Conservation (phyloP, 1,140 invertebrate genomes). For the Hyphantria cunea region DNA sequence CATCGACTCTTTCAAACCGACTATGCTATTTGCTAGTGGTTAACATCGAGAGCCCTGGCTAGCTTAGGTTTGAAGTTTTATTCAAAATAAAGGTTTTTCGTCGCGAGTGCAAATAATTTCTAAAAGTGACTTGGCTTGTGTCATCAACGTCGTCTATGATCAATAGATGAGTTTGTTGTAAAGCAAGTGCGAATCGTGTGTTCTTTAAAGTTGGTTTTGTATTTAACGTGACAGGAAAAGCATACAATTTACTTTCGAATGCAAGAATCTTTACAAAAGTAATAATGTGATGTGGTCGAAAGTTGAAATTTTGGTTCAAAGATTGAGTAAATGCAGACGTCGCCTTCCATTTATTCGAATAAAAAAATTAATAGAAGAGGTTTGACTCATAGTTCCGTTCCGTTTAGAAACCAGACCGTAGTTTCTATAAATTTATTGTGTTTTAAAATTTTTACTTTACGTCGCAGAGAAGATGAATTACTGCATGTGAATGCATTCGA, state of each 20-base stretch:
- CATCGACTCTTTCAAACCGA: slow-evolving; percentile 32
- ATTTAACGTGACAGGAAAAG: slow-evolving; percentile 5
- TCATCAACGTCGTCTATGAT: slow-evolving; percentile 14
- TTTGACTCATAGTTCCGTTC: slow-evolving; percentile 28
- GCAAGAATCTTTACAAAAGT: slow-evolving; percentile 8
- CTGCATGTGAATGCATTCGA: slow-evolving; percentile 32
- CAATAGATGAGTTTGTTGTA: slow-evolving; percentile 23
- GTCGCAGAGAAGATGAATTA: slow-evolving; percentile 35
- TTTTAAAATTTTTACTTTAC: slow-evolving; percentile 22
- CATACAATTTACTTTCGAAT: slow-evolving; percentile 18
- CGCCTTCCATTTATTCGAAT: slow-evolving; percentile 49
- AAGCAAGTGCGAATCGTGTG: slow-evolving; percentile 14
- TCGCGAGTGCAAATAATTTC: slow-evolving; percentile 41
- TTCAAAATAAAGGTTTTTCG: slow-evolving; percentile 8
- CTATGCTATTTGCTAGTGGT: slow-evolving; percentile 6
- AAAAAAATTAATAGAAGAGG: slow-evolving; percentile 49
- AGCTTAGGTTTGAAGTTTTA: slow-evolving; percentile 2
- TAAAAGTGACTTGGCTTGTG: slow-evolving; percentile 30
- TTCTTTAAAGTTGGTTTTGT: slow-evolving; percentile 13
- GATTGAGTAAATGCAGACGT: slow-evolving; percentile 48
- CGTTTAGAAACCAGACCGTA: no score
- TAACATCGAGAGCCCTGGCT: slow-evolving; percentile 12
- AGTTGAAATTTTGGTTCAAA: slow-evolving; percentile 37
- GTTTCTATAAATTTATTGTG: not conserved
- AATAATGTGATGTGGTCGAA: slow-evolving; percentile 27